phyloP scores from a whole-genome alignment of 2,888 invertebrate genomes.

The Diarsia rubi region DNA sequence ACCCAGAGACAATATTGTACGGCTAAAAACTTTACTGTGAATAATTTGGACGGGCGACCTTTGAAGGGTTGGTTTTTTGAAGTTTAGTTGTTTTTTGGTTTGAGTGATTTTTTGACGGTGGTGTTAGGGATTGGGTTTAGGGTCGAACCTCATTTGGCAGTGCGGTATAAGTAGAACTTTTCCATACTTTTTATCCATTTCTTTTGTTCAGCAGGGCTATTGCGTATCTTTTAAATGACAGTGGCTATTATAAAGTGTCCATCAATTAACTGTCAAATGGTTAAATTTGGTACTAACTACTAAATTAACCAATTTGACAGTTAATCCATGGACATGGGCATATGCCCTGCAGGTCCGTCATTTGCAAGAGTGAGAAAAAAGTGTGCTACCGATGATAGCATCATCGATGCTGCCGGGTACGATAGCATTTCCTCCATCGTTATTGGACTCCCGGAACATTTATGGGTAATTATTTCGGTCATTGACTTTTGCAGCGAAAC shows the following conservation, averaged over 20 bases:
- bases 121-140: not conserved
- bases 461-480: not conserved
- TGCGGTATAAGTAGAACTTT: not conserved
- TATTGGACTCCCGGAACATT: not conserved
- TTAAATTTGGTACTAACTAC: too few relatives aligned
- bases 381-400: not conserved
- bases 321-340: too few relatives aligned
- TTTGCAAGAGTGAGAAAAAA: not conserved
- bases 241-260: too few relatives aligned
- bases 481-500: not conserved
- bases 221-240: too few relatives aligned
- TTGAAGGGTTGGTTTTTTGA: constrained; percentile 30
- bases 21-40: constrained; percentile 32
- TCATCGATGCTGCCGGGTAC: not conserved
- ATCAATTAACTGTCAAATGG: too few relatives aligned
- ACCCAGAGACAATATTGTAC: constrained; percentile 35
- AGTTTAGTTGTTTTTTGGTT: constrained; percentile 27
- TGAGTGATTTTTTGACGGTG: not conserved
- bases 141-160: not conserved
- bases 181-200: not conserved
- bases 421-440: not conserved
- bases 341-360: too few relatives aligned
- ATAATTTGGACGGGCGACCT: constrained; percentile 45
- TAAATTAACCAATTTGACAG: too few relatives aligned
- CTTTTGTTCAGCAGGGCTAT: not conserved